Percentiles rank a stretch among this genome's conserved stretches.
phyloP scores from a whole-genome alignment of 2,888 invertebrate genomes.

The Coremacera marginata region DNA sequence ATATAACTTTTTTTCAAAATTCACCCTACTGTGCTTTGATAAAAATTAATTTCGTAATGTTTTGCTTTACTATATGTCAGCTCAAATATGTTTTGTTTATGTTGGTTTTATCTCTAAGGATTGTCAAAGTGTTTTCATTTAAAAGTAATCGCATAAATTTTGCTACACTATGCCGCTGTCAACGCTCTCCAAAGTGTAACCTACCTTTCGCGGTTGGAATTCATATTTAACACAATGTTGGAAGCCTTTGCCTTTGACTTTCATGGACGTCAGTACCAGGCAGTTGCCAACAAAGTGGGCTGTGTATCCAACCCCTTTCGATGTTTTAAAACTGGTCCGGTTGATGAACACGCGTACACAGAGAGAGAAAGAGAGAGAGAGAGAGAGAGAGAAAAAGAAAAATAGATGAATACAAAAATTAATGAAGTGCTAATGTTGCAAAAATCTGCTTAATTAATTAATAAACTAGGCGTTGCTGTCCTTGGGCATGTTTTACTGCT shows the following conservation, averaged over 20 bases:
- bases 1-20: no score
- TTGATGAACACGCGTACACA: neutral
- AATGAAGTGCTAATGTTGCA: slow-evolving; percentile 50
- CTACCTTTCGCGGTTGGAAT: slow-evolving; percentile 95
- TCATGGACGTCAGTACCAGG: slow-evolving; percentile 98
- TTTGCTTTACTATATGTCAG: no score
- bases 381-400: neutral
- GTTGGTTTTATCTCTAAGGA: no score
- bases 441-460: slow-evolving; percentile 23
- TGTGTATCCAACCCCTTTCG: slow-evolving; percentile 98
- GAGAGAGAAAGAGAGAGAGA: no score
- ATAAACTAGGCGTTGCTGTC: neutral
- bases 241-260: slow-evolving; percentile 98
- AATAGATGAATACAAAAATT: slow-evolving; percentile 27
- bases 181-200: slow-evolving; percentile 23
- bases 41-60: no score
- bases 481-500: neutral
- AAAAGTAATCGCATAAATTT: neutral
- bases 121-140: no score
- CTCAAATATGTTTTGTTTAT: no score
- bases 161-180: neutral
- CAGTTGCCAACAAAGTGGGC: slow-evolving; percentile 99
- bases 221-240: slow-evolving; percentile 99
- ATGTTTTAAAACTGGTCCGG: slow-evolving; percentile 90
- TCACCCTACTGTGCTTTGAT: no score